Percentiles rank a stretch among this genome's conserved stretches.
Conservation (phyloP, 2,888 invertebrate genomes). For the Temnothorax rugatulus region DNA sequence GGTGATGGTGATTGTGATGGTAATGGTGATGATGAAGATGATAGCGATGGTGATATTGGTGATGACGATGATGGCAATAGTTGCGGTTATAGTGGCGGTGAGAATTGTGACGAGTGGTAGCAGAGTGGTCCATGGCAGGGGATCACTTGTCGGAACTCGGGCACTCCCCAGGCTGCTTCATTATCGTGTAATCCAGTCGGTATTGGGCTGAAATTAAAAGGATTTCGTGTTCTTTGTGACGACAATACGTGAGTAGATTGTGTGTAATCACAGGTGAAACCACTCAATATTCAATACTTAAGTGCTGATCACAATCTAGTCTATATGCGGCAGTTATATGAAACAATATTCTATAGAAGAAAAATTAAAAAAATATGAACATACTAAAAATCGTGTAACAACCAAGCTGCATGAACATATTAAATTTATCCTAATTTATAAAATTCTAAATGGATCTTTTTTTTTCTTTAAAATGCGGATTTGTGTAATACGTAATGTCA, state of each 20-base stretch:
- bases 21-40: constrained; percentile 43
- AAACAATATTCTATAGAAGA: background rate
- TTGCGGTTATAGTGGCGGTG: constrained; percentile 71
- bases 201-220: constrained; percentile 85
- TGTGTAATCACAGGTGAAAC: constrained; percentile 10
- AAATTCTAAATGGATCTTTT: background rate
- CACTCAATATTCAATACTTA: constrained; percentile 4
- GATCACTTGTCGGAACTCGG: constrained; percentile 86
- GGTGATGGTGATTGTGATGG: constrained; percentile 48
- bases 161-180: constrained; percentile 85
- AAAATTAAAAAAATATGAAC: background rate
- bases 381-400: background rate
- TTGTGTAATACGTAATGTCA: constrained; percentile 1
- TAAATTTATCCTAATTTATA: background rate
- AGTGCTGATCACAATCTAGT: constrained; percentile 1
- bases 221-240: constrained; percentile 38
- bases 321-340: constrained; percentile 1
- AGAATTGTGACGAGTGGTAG: constrained; percentile 68
- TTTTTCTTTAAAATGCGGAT: background rate
- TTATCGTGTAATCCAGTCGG: constrained; percentile 86
- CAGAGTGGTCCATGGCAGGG: constrained; percentile 80
- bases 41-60: constrained; percentile 67
- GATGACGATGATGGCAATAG: constrained; percentile 70
- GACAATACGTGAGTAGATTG: constrained; percentile 13
- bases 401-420: background rate